A percentile compares a stretch with the other conserved stretches of the same genome.
phyloP scores from a whole-genome alignment of 2,797 vertebrate genomes.

The Tapirus indicus region DNA sequence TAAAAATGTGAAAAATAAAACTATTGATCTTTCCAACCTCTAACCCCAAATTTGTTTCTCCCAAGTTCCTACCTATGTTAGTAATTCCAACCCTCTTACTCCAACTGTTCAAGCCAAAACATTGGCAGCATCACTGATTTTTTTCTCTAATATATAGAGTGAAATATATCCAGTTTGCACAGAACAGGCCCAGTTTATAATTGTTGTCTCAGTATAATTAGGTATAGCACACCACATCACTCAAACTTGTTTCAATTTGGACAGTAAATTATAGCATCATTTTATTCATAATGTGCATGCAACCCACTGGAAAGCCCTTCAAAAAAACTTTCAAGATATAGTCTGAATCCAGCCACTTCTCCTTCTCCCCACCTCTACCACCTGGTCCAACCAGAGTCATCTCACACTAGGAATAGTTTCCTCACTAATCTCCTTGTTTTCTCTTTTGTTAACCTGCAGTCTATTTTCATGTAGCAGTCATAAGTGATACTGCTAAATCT shows the following conservation, averaged over 20 bases:
- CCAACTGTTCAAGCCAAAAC: background rate
- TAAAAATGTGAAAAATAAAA: background rate
- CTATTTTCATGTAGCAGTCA: background rate
- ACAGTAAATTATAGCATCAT: background rate
- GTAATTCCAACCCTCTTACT: background rate
- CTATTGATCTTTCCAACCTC: background rate
- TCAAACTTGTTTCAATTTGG: background rate
- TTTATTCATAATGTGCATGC: background rate
- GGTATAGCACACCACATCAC: background rate
- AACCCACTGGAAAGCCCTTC: background rate
- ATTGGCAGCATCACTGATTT: background rate
- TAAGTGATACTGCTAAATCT: background rate
- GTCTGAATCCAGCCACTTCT: background rate
- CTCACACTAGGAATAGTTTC: background rate
- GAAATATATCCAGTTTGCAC: background rate
- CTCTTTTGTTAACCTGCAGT: background rate
- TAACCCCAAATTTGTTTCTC: background rate
- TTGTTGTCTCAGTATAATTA: background rate
- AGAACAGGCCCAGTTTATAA: background rate
- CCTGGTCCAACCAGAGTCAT: background rate
- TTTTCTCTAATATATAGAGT: background rate
- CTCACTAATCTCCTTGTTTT: background rate
- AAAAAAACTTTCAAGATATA: background rate
- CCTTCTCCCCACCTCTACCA: background rate
- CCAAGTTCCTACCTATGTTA: background rate